Conservation (phyloP, 2,888 invertebrate genomes). For the Hipparchia sbordonii region DNA sequence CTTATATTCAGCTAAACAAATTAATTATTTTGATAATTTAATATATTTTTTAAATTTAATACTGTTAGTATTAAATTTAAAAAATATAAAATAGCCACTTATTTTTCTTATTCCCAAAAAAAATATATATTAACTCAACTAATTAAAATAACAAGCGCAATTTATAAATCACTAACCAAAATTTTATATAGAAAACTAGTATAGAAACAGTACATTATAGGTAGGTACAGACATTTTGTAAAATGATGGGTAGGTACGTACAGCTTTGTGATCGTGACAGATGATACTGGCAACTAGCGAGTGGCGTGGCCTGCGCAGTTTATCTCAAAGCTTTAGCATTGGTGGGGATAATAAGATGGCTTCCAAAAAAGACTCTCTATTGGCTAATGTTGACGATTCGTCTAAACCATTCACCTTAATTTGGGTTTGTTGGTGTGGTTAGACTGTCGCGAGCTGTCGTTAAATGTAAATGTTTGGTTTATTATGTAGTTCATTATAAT, state of each 20-base stretch:
- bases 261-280: conserved; percentile 53
- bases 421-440: neutral
- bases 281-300: conserved; percentile 47
- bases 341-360: conserved; percentile 68
- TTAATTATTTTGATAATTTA: too few species aligned
- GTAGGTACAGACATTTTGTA: neutral
- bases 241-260: conserved; percentile 31
- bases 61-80: too few species aligned
- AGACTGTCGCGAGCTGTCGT: too few species aligned
- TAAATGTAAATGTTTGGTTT: too few species aligned
- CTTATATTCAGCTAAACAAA: too few species aligned
- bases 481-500: too few species aligned
- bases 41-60: too few species aligned
- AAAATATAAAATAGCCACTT: too few species aligned
- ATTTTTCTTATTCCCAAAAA: neutral
- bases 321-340: conserved; percentile 42
- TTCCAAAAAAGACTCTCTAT: conserved; percentile 45
- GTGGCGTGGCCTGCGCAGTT: conserved; percentile 28
- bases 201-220: neutral
- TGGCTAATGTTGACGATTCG: conserved; percentile 45
- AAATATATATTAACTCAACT: neutral
- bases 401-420: conserved; percentile 32
- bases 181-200: neutral
- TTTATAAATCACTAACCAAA: neutral
- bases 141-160: too few species aligned